Conservation (phyloP, 1,140 invertebrate species). For the Heliconius himera region DNA sequence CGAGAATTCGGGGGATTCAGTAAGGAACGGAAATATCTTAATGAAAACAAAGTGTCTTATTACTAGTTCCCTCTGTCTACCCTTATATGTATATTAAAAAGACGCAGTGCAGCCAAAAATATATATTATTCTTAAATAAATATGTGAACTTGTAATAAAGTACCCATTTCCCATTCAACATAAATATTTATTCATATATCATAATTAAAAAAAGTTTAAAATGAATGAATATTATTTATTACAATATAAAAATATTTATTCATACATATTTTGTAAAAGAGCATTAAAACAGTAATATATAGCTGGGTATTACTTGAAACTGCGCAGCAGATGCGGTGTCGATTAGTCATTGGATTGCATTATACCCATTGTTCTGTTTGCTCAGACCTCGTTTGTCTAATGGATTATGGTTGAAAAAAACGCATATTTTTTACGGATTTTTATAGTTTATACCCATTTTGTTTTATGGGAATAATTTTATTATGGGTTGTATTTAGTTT, state of each 20-base stretch:
- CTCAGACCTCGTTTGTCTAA: constrained; percentile 40
- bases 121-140: no score
- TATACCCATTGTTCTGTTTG: constrained; percentile 41
- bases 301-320: constrained; percentile 27
- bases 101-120: no score
- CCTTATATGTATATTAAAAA: no score
- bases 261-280: constrained; percentile 30
- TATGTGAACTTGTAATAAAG: no score
- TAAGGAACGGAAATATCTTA: no score
- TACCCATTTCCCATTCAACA: no score
- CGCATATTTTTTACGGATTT: not conserved
- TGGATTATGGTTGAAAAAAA: constrained; percentile 38
- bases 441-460: not conserved
- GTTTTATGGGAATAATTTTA: not conserved
- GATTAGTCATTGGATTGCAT: constrained; percentile 44
- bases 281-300: constrained; percentile 39
- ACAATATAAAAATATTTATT: not conserved
- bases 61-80: no score
- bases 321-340: constrained; percentile 40
- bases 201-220: no score
- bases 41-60: no score
- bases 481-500: not conserved
- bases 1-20: no score
- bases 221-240: no score
- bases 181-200: no score